Percentiles rank a stretch among this genome's conserved stretches.
Conservation (phyloP, 2,888 invertebrate genomes). For the Stramonita haemastoma region DNA sequence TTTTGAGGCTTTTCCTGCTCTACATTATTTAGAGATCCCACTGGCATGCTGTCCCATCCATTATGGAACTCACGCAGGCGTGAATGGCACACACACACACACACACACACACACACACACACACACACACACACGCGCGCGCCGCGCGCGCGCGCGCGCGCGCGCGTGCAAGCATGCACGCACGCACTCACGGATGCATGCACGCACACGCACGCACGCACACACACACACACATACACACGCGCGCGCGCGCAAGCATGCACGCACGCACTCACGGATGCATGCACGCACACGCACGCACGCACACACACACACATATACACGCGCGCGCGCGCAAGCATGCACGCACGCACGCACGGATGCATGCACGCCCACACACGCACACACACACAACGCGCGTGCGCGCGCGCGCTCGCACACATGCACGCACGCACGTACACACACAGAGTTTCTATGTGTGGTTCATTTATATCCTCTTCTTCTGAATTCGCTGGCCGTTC, state of each 20-base stretch:
- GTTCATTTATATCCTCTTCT: neutral
- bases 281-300: neutral
- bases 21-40: too few species aligned
- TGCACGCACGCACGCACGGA: neutral
- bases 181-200: neutral
- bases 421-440: neutral
- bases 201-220: neutral
- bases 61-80: too few species aligned
- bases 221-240: constrained; percentile 22
- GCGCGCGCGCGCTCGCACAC: neutral
- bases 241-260: neutral
- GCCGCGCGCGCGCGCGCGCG: neutral
- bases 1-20: too few species aligned
- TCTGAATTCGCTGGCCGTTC: too few species aligned
- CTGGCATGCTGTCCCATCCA: too few species aligned
- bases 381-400: neutral
- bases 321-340: neutral
- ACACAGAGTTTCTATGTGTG: neutral
- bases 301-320: neutral
- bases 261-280: neutral
- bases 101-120: neutral
- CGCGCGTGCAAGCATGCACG: neutral
- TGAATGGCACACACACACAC: neutral
- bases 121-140: neutral
- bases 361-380: neutral